These are phyloP conservation scores for Lutjanus campechanus DNA, from an alignment of 2,797 vertebrate genomes.

Conservation along the genomic window DNA sequence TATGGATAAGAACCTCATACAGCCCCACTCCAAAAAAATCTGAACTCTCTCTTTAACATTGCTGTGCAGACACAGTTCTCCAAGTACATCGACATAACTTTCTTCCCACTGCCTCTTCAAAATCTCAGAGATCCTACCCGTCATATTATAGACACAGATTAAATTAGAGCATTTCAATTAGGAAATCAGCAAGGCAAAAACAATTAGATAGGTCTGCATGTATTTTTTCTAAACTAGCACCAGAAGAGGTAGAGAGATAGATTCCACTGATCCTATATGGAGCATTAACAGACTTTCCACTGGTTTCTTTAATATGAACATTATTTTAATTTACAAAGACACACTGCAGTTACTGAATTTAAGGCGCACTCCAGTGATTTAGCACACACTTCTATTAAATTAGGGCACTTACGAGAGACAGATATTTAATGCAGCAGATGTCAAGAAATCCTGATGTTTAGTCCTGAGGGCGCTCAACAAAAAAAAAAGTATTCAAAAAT, in stretches of 20 bases:
- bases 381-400: not conserved
- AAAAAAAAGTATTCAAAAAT: not conserved
- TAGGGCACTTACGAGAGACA: not conserved
- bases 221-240: not conserved
- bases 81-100: not conserved
- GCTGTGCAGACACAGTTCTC: not conserved
- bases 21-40: too few relatives aligned
- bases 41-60: not conserved
- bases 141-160: not conserved
- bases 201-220: not conserved
- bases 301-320: not conserved
- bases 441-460: not conserved
- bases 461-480: not conserved
- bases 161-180: not conserved
- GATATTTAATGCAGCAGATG: too few relatives aligned
- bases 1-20: too few relatives aligned
- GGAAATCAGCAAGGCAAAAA: not conserved
- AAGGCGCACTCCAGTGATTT: not conserved
- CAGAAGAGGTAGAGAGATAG: constrained; percentile 34
- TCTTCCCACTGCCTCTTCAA: not conserved
- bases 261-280: not conserved
- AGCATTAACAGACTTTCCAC: not conserved
- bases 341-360: not conserved
- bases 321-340: not conserved
- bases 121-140: not conserved